Evolutionary conservation across 2,797 vertebrate genomes (phyloP).

Genomic region (Neopelma chrysocephalum): DNA sequence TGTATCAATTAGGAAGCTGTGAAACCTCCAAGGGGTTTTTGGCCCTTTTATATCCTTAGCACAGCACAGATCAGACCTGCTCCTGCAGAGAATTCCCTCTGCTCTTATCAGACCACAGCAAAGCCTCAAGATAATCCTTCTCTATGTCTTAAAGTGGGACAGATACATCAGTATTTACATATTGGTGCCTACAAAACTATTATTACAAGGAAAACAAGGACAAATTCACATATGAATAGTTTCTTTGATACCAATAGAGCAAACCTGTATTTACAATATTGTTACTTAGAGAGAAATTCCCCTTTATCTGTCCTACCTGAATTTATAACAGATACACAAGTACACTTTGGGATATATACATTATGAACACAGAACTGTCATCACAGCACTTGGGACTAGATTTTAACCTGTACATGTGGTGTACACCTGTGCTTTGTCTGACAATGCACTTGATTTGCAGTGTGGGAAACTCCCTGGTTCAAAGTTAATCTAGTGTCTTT

Average conservation of each 20-base stretch:
- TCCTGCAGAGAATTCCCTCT: neutral
- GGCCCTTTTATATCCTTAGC: neutral
- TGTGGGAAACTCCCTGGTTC: constrained; percentile 51
- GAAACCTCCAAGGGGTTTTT: neutral
- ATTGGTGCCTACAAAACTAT: neutral
- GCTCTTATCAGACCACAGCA: neutral
- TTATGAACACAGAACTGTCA: constrained; percentile 50
- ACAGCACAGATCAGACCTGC: neutral
- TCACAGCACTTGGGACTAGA: neutral
- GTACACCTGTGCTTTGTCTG: constrained; percentile 60
- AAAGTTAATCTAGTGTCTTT: constrained; percentile 57
- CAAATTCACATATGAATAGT: neutral
- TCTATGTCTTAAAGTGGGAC: neutral
- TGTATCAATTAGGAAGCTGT: neutral
- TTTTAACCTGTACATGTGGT: constrained; percentile 62
- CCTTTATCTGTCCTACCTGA: neutral
- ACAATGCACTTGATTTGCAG: constrained; percentile 50
- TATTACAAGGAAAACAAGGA: neutral
- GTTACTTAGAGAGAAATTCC: neutral
- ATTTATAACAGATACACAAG: constrained; percentile 41
- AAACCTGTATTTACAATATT: neutral
- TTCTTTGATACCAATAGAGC: neutral
- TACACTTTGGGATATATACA: neutral
- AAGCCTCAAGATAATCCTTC: neutral
- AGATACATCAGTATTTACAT: neutral